Evolutionary conservation across 2,113 vertebrate genomes (phyloP).

Genomic region (Egretta garzetta): DNA sequence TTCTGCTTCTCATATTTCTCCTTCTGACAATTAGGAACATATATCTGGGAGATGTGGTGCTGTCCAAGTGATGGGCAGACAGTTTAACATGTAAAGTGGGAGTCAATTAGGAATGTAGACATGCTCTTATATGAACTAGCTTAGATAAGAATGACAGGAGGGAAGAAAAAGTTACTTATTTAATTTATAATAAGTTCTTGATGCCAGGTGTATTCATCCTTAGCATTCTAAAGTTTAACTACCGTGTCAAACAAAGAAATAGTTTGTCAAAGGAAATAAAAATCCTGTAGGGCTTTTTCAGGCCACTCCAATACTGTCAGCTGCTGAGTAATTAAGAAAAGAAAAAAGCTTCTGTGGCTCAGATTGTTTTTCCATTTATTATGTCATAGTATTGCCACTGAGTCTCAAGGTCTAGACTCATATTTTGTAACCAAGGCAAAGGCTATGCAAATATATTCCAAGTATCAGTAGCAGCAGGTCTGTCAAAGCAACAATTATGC

Average conservation of each 20-base stretch:
- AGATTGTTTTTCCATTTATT: background rate
- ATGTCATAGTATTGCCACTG: background rate
- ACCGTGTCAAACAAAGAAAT: background rate
- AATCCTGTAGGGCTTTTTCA: background rate
- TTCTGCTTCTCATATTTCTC: background rate
- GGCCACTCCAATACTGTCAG: background rate
- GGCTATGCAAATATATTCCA: constrained; percentile 15
- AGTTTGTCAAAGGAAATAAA: constrained; percentile 4
- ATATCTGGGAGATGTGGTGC: background rate
- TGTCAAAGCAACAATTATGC: background rate
- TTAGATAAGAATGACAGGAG: background rate
- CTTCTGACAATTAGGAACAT: background rate
- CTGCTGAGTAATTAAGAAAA: background rate
- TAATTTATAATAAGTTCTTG: background rate
- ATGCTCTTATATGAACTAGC: background rate
- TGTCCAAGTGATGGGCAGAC: background rate
- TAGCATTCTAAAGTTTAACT: background rate
- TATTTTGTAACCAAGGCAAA: background rate
- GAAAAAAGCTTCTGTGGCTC: background rate
- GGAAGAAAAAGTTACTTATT: background rate
- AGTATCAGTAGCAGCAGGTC: background rate
- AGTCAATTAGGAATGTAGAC: background rate
- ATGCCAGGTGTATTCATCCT: background rate
- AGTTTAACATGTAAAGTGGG: background rate
- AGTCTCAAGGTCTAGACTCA: background rate